phyloP scores from a whole-genome alignment of 2,113 vertebrate genomes.

The Microtus oregoni region DNA sequence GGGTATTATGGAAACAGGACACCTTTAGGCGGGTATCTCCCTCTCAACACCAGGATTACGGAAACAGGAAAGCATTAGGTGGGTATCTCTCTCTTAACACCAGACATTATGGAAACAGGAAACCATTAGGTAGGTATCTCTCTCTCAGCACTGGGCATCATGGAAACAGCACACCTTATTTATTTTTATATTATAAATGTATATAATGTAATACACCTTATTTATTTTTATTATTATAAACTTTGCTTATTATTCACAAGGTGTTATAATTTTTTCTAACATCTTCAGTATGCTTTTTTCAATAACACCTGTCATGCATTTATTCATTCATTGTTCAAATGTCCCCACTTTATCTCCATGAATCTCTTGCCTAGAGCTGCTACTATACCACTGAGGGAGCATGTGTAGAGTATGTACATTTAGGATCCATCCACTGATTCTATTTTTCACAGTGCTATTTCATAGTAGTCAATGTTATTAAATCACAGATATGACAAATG shows the following conservation, averaged over 20 bases:
- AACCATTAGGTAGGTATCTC: neutral
- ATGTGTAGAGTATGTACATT: neutral
- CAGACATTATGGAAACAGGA: too few species aligned
- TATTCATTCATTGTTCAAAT: neutral
- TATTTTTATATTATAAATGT: too few species aligned
- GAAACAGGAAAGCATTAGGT: neutral
- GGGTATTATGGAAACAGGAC: too few species aligned
- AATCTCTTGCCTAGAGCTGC: neutral
- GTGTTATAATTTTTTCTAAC: neutral
- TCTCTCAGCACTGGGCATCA: neutral
- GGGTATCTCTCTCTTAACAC: neutral
- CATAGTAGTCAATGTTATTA: neutral
- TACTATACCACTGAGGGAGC: neutral
- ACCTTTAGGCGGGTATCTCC: neutral
- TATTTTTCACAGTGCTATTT: neutral
- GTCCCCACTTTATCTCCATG: neutral
- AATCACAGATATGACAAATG: neutral
- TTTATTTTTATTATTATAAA: too few species aligned
- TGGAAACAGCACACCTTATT: neutral
- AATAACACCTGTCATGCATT: neutral
- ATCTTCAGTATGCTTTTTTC: neutral
- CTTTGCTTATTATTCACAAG: neutral
- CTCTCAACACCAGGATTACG: too few species aligned
- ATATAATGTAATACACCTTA: too few species aligned
- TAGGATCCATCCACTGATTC: neutral